These are phyloP conservation scores for Brachionus asplanchnoidis DNA, from an alignment of 1,140 invertebrate species.

Conservation along the genomic window DNA sequence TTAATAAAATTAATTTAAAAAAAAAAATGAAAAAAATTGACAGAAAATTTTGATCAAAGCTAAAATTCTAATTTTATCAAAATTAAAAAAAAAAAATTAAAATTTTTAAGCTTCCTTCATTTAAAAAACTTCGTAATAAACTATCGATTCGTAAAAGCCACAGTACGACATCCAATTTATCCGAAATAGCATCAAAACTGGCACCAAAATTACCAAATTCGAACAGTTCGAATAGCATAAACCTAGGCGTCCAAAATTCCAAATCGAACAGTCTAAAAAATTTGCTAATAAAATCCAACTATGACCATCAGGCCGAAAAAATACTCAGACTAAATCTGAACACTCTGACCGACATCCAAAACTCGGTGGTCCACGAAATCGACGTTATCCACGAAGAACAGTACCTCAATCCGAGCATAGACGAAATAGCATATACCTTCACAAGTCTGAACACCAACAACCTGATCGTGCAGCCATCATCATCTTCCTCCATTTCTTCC, in stretches of 20 bases:
- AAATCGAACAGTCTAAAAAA: slow-evolving; percentile 1
- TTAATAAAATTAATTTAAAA: too few relatives aligned
- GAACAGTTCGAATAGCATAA: background rate
- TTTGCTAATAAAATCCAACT: background rate
- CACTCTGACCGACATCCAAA: background rate
- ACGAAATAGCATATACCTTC: background rate
- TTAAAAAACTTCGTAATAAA: slow-evolving; percentile 28
- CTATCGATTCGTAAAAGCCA: slow-evolving; percentile 23
- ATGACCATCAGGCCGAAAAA: background rate
- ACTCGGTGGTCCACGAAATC: background rate
- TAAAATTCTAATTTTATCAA: background rate
- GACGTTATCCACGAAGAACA: slow-evolving; percentile 29
- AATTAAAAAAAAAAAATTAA: background rate
- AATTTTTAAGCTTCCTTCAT: slow-evolving; percentile 19
- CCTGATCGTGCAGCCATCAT: background rate
- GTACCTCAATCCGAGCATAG: background rate
- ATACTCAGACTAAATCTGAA: background rate
- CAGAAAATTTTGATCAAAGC: background rate
- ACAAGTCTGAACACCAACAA: background rate
- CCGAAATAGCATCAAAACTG: background rate
- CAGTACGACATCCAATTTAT: slow-evolving; percentile 24
- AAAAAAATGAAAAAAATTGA: too few relatives aligned
- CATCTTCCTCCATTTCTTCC: background rate
- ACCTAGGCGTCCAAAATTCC: background rate
- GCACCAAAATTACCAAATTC: background rate